phyloP scores from a whole-genome alignment of 1,140 invertebrate genomes.

The Papilio xuthus region DNA sequence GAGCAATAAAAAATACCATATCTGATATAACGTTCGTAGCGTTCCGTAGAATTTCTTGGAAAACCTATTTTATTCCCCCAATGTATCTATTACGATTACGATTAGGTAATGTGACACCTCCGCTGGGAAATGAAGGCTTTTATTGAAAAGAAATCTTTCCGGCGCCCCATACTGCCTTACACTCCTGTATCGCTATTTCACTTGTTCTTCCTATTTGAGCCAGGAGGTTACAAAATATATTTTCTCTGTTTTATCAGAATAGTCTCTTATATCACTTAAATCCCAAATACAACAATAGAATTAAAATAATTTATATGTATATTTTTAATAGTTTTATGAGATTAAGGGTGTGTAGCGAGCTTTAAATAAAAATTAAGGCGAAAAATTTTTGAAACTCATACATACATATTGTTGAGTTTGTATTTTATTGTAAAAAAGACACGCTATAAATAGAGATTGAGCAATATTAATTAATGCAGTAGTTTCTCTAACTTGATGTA shows the following conservation, averaged over 20 bases:
- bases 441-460: no score
- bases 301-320: not conserved
- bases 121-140: constrained; percentile 49
- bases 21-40: constrained; percentile 14
- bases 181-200: constrained; percentile 28
- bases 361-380: no score
- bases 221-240: not conserved
- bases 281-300: not conserved
- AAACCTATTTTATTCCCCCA: constrained; percentile 39
- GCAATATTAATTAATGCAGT: no score
- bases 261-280: not conserved
- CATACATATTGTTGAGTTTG: no score
- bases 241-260: not conserved
- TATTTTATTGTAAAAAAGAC: no score
- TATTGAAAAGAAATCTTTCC: constrained; percentile 50
- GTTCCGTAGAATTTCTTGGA: constrained; percentile 42
- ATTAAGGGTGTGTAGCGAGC: no score
- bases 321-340: no score
- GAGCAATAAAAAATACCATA: constrained; percentile 11
- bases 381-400: no score
- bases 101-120: constrained; percentile 54
- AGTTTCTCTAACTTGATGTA: no score
- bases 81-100: constrained; percentile 52
- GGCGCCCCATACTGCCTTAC: constrained; percentile 25
- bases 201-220: not conserved